These are phyloP conservation scores for Omphaloscelis lunosa DNA, from an alignment of 2,888 invertebrate genomes.

Conservation along the genomic window DNA sequence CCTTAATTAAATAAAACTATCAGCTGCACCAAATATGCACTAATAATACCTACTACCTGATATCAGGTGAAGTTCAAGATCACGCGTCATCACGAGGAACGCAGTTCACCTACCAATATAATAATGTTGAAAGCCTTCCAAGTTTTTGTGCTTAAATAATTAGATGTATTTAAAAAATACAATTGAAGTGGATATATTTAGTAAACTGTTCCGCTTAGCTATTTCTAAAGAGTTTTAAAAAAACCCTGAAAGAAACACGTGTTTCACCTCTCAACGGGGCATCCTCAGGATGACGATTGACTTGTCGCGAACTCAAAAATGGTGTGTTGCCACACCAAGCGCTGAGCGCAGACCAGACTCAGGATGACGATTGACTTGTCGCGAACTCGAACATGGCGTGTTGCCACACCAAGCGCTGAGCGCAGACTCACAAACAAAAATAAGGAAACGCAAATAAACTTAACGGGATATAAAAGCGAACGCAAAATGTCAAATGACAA, in stretches of 20 bases:
- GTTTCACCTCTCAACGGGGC: too few species aligned
- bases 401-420: too few species aligned
- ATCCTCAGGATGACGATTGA: too few species aligned
- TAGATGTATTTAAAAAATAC: slow-evolving; percentile 8
- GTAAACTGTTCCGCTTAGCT: too few species aligned
- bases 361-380: too few species aligned
- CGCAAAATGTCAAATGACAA: slow-evolving; percentile 28
- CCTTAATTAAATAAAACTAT: neutral
- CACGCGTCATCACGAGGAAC: neutral
- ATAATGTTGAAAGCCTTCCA: neutral
- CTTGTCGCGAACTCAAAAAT: too few species aligned
- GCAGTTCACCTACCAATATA: neutral
- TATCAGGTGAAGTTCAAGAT: slow-evolving; percentile 5
- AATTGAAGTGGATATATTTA: too few species aligned
- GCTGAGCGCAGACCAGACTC: too few species aligned
- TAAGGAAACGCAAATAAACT: slow-evolving; percentile 34
- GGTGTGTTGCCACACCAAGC: too few species aligned
- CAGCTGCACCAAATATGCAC: neutral
- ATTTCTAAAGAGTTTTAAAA: too few species aligned
- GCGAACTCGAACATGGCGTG: too few species aligned
- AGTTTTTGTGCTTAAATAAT: neutral
- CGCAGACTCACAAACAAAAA: slow-evolving; percentile 33
- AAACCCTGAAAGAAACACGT: too few species aligned
- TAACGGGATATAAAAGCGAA: slow-evolving; percentile 9
- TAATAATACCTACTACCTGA: neutral